Percentiles rank a stretch among this genome's conserved stretches.
phyloP scores from a whole-genome alignment of 2,888 invertebrate species.

The Parasteatoda lunata region DNA sequence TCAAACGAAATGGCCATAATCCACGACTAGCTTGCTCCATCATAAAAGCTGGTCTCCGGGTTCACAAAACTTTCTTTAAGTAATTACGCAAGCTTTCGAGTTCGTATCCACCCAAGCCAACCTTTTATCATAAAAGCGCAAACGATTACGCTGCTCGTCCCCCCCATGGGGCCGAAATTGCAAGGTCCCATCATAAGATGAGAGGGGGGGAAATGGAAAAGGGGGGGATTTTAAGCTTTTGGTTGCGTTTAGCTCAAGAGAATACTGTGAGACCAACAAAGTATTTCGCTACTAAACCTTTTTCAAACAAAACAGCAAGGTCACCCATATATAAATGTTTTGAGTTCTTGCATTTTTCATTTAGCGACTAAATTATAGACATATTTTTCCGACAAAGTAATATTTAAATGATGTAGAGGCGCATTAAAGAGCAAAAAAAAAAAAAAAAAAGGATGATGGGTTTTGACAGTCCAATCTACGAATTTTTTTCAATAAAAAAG shows the following conservation, averaged over 20 bases:
- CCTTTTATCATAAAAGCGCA: slow-evolving; percentile 25
- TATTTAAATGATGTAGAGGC: background rate
- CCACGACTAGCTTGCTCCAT: slow-evolving; percentile 43
- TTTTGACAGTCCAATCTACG: background rate
- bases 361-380: too few relatives aligned
- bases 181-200: too few relatives aligned
- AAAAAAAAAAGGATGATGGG: background rate
- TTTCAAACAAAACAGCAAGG: too few relatives aligned
- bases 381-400: background rate
- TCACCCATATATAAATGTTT: too few relatives aligned
- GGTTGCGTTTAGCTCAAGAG: too few relatives aligned
- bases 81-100: slow-evolving; percentile 52
- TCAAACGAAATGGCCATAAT: slow-evolving; percentile 59
- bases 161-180: background rate
- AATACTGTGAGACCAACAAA: too few relatives aligned
- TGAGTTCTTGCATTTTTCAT: too few relatives aligned
- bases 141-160: slow-evolving; percentile 17
- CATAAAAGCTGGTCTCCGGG: slow-evolving; percentile 46
- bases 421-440: background rate
- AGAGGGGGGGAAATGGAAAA: too few relatives aligned
- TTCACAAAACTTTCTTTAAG: slow-evolving; percentile 50
- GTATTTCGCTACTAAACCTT: too few relatives aligned
- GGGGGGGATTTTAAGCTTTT: too few relatives aligned
- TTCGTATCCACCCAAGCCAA: slow-evolving; percentile 42
- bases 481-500: background rate